Conservation (phyloP, 2,797 vertebrate genomes). For the Epinephelus awoara region DNA sequence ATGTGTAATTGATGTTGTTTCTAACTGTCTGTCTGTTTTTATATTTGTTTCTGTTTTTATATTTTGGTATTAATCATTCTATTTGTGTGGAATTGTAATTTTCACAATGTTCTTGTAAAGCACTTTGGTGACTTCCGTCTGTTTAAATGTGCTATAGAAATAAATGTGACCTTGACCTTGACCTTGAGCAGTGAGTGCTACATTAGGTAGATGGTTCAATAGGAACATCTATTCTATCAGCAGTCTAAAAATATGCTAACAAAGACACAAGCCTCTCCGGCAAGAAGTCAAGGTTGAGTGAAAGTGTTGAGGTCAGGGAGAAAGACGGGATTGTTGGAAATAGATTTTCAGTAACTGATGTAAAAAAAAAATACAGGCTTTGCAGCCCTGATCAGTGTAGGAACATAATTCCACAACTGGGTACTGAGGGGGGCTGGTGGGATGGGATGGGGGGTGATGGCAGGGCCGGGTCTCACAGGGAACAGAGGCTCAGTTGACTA, state of each 20-base stretch:
- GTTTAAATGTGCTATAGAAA: no score
- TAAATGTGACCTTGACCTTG: no score
- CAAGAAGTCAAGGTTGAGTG: neutral
- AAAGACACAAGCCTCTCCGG: neutral
- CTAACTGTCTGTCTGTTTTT: no score
- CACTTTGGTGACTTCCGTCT: no score
- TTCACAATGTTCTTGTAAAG: no score
- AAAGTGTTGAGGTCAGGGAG: constrained; percentile 2
- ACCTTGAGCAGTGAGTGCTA: neutral
- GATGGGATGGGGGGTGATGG: neutral
- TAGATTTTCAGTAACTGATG: constrained; percentile 11
- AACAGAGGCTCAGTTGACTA: neutral
- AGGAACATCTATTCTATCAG: constrained; percentile 16
- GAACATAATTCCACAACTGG: constrained; percentile 5
- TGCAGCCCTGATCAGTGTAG: constrained; percentile 3
- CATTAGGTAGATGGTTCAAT: constrained; percentile 30
- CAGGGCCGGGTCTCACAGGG: neutral
- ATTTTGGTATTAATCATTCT: no score
- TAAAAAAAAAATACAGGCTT: neutral
- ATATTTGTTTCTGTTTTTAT: no score
- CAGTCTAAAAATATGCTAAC: neutral
- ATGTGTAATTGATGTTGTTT: no score
- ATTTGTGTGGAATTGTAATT: no score
- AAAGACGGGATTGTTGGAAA: neutral
- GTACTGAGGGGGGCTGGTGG: no score